Evolutionary conservation across 2,888 invertebrate genomes (phyloP).

Genomic region (Tridacna gigas): DNA sequence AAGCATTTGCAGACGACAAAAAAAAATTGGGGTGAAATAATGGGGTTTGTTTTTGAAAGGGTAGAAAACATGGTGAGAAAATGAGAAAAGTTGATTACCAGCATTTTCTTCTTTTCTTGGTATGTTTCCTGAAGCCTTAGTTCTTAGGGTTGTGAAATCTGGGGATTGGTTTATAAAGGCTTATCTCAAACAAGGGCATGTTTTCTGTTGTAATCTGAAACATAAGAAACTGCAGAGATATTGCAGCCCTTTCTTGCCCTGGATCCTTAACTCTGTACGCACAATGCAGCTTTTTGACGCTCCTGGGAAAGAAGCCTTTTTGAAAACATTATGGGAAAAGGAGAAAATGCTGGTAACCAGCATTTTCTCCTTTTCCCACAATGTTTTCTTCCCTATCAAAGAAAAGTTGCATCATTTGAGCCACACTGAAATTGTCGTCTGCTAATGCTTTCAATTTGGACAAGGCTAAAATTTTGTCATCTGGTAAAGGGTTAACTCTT

Average conservation of each 20-base stretch:
- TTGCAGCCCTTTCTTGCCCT: background rate
- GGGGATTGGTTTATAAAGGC: background rate
- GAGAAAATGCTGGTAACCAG: background rate
- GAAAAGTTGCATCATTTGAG: background rate
- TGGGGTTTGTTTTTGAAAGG: too few species aligned
- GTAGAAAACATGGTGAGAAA: too few species aligned
- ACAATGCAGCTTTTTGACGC: background rate
- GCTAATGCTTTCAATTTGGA: background rate
- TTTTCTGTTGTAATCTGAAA: conserved; percentile 1
- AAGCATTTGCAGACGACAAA: too few species aligned
- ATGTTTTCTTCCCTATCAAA: background rate
- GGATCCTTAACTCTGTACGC: background rate
- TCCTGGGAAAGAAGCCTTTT: too few species aligned
- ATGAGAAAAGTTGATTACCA: too few species aligned
- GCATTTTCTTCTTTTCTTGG: background rate
- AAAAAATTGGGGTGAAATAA: too few species aligned
- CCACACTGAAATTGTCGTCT: background rate
- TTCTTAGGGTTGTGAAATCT: too few species aligned
- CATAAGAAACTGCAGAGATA: conserved; percentile 2
- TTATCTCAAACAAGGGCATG: conserved; percentile 1
- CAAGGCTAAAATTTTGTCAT: background rate
- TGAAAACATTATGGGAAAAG: background rate
- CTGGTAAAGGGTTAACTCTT: too few species aligned
- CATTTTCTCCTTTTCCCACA: background rate
- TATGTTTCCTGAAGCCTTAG: background rate